These are phyloP conservation scores for Bursaphelenchus mucronatus DNA, from an alignment of 1,140 invertebrate genomes.

Conservation along the genomic window DNA sequence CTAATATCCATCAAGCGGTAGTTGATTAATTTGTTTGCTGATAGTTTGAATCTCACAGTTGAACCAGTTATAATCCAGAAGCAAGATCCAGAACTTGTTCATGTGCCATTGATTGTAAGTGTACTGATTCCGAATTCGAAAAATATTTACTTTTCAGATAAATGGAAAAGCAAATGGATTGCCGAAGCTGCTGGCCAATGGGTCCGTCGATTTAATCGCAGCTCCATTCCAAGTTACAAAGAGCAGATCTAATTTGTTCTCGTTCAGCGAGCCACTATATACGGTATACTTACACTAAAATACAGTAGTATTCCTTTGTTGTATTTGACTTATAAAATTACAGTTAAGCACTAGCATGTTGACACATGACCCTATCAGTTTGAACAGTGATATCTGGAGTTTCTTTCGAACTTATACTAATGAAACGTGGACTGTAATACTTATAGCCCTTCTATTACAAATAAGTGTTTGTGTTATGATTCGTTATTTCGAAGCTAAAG, in stretches of 20 bases:
- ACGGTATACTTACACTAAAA: not conserved
- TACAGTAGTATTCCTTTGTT: not conserved
- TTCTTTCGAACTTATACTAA: conserved; percentile 4
- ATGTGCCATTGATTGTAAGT: too few relatives aligned
- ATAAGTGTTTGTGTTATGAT: conserved; percentile 15
- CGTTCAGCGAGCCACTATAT: conserved; percentile 6
- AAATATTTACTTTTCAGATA: not conserved
- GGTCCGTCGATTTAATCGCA: conserved; percentile 6
- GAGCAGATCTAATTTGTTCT: not conserved
- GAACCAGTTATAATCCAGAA: not conserved
- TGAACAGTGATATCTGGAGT: not conserved
- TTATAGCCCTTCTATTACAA: conserved; percentile 13
- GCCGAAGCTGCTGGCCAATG: conserved; percentile 2
- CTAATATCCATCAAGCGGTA: not conserved
- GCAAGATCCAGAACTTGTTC: too few relatives aligned
- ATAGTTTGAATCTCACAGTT: conserved; percentile 5
- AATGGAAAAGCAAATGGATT: not conserved
- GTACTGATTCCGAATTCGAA: not conserved
- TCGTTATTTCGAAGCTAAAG: conserved; percentile 9
- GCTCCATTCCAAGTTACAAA: conserved; percentile 4
- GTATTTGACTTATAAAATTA: not conserved
- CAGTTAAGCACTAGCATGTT: not conserved
- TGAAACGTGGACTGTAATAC: conserved; percentile 11
- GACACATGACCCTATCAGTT: too few relatives aligned
- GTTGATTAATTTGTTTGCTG: conserved; percentile 5